Evolutionary conservation across 2,113 vertebrate genomes (phyloP).

Genomic region (Megalops atlanticus): DNA sequence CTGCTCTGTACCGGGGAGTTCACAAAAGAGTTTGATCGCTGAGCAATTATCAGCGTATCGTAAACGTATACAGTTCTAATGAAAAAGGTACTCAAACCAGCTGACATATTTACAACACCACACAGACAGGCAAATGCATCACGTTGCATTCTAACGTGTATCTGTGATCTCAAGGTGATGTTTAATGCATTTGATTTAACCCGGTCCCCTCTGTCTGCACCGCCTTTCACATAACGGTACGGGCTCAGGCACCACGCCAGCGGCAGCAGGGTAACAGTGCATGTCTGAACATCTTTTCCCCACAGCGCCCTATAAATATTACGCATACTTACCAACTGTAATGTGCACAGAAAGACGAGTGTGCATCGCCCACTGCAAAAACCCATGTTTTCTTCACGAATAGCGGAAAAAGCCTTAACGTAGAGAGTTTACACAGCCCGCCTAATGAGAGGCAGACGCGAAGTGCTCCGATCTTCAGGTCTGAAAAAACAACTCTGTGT

Average conservation of each 20-base stretch:
- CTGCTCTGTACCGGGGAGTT: too few relatives aligned
- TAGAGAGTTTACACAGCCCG: neutral
- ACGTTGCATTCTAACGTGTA: too few relatives aligned
- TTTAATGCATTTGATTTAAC: too few relatives aligned
- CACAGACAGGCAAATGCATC: too few relatives aligned
- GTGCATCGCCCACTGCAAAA: constrained; percentile 69
- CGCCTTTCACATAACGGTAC: too few relatives aligned
- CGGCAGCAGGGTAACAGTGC: neutral
- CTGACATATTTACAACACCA: too few relatives aligned
- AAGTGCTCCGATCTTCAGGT: constrained; percentile 2
- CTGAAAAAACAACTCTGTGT: neutral
- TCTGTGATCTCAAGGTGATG: too few relatives aligned
- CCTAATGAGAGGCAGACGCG: neutral
- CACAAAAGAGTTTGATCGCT: too few relatives aligned
- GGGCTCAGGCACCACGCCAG: neutral
- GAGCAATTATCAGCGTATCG: too few relatives aligned
- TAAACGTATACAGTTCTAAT: too few relatives aligned
- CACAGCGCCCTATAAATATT: neutral
- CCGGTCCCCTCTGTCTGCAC: too few relatives aligned
- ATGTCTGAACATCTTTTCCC: neutral
- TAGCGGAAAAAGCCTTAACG: neutral
- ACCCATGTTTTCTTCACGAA: constrained; percentile 49
- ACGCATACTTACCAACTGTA: constrained; percentile 70
- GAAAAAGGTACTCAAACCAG: too few relatives aligned
- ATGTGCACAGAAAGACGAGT: constrained; percentile 63